Evolutionary conservation across 2,113 vertebrate species (phyloP), one percentile per base, ranked within the genome.

Genomic region (Rhinopithecus roxellana): DNA sequence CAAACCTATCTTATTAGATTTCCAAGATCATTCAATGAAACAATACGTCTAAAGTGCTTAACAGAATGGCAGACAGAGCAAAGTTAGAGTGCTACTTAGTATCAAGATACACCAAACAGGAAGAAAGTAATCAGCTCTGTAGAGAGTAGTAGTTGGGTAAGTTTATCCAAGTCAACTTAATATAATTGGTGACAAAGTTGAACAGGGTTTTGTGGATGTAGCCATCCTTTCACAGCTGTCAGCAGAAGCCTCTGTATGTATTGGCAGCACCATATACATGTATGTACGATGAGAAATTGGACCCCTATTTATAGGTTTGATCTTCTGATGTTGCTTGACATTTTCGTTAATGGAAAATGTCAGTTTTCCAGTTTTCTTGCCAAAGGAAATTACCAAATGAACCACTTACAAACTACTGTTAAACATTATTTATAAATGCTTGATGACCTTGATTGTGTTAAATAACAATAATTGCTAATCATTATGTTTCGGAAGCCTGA

Each of bases 341-440:
- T 70, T 92, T 95, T 90, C 69, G n/a, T 85, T 64, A 64, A 87
- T 59, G 9, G 38, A 83, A 64, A 81, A 75, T 72, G 30, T 25
- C 92, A 18, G 10, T n/a, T 69, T 69, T 69, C 16, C 32, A 17
- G 67, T 85, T 87, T 93, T 59, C 61, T 95, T 81, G 80, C 75
- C 79, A 87, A 88, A 84, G 74, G 48, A 87, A 87, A 95, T 89
- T 50, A 48, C 43, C 27, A 86, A 83, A 95, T 40, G 89, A 69
- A 78, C 67, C 83, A 78, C 48, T 86, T 77, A 38, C 8, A 79
- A 48, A 75, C 72, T 81, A 27, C 75, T 17, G 10, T 18, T 84
- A 93, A 92, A 78, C 40, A 55, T 82, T 93, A 92, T 96, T 95
- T 93, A 72, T 75, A 95, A 77, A 90, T 69, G 55, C 48, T 75